A percentile compares a stretch with the other conserved stretches of the same genome.
These are phyloP conservation scores for Epizoanthus fatuus DNA, from an alignment of 92 coral and sea anemone species.

Conservation along the genomic window DNA sequence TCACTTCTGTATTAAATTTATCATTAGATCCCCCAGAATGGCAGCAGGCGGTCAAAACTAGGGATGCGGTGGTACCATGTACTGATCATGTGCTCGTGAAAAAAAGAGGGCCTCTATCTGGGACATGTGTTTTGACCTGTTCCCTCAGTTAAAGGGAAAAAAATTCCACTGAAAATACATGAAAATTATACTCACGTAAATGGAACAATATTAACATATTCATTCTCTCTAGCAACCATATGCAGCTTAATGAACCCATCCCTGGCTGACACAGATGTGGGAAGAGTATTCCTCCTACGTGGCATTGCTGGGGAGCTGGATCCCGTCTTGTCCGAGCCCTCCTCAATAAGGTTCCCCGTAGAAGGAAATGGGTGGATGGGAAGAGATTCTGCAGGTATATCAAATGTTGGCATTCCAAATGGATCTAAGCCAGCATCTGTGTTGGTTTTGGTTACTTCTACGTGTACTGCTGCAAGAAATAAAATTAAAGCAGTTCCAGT, in stretches of 20 bases:
- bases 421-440: conserved; percentile 69
- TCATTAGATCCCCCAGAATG: too few relatives aligned
- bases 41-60: too few relatives aligned
- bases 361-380: conserved; percentile 83
- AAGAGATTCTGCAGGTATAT: conserved; percentile 44
- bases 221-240: conserved; percentile 83
- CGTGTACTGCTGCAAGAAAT: background rate
- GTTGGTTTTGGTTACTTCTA: conserved; percentile 32
- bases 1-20: too few relatives aligned
- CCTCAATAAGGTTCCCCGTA: conserved; percentile 62
- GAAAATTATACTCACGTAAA: conserved; percentile 70
- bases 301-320: conserved; percentile 81
- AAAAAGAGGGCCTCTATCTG: too few relatives aligned
- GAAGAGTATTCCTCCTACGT: conserved; percentile 63
- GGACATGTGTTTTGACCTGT: too few relatives aligned
- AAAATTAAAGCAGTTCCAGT: background rate
- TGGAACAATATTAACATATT: conserved; percentile 71
- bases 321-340: conserved; percentile 56
- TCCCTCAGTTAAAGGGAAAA: background rate
- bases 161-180: background rate
- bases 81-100: too few relatives aligned
- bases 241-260: conserved; percentile 89
- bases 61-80: too few relatives aligned
- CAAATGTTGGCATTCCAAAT: conserved; percentile 89
- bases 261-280: conserved; percentile 78